These are phyloP conservation scores for Plestiodon gilberti DNA, from an alignment of 2,113 vertebrate genomes.

Conservation along the genomic window DNA sequence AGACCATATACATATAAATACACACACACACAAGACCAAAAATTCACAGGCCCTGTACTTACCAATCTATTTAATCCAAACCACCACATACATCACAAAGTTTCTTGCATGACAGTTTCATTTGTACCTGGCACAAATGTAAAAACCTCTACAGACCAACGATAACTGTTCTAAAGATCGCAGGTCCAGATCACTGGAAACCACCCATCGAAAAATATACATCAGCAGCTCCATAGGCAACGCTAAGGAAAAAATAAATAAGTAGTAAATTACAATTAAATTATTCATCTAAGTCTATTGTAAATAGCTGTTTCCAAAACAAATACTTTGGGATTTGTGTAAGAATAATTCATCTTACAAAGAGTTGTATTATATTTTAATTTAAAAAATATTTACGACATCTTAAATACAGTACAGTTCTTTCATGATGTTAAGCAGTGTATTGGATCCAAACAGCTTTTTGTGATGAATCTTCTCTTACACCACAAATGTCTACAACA, in stretches of 20 bases:
- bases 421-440: neutral
- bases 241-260: slow-evolving; percentile 70
- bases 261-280: neutral
- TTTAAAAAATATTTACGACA: neutral
- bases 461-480: neutral
- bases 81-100: accelerated
- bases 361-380: neutral
- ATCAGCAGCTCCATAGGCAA: slow-evolving; percentile 94
- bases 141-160: slow-evolving; percentile 95
- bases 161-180: slow-evolving; percentile 94
- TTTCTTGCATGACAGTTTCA: neutral
- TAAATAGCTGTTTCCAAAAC: neutral
- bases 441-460: neutral
- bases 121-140: slow-evolving; percentile 95
- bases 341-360: neutral
- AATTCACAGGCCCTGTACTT: neutral
- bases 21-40: neutral
- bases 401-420: neutral
- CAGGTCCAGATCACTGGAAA: slow-evolving; percentile 95
- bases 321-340: neutral
- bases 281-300: neutral
- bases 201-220: slow-evolving; percentile 99
- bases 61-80: neutral
- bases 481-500: neutral
- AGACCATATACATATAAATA: neutral